Conservation (phyloP, 53 echinoderm and acorn worm species). For the Luidia sarsii region DNA sequence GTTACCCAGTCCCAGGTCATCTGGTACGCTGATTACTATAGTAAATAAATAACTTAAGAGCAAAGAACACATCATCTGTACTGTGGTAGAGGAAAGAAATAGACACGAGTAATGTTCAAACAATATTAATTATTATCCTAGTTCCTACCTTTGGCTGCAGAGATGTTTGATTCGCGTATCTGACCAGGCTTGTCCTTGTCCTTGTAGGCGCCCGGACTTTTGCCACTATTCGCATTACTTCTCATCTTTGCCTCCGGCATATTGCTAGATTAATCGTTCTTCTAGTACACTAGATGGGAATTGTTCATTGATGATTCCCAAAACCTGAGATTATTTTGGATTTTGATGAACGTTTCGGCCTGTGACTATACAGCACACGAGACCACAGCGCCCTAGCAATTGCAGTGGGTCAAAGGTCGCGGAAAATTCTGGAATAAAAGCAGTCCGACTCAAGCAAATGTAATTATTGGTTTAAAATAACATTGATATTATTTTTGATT, state of each 20-base stretch:
- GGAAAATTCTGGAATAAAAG: conserved; percentile 46
- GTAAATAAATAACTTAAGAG: too few relatives aligned
- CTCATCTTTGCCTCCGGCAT: not conserved
- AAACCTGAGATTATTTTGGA: conserved; percentile 1
- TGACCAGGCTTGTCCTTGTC: conserved; percentile 79
- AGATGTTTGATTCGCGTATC: conserved; percentile 72
- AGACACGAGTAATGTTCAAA: too few relatives aligned
- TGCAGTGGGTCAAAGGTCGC: conserved; percentile 54
- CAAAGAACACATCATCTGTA: too few relatives aligned
- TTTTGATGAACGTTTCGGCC: conserved; percentile 14
- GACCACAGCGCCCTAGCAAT: too few relatives aligned
- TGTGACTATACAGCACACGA: too few relatives aligned
- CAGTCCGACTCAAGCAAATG: conserved; percentile 21
- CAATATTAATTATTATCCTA: too few relatives aligned
- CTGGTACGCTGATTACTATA: too few relatives aligned
- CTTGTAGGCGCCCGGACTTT: conserved; percentile 42
- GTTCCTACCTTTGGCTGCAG: conserved; percentile 81
- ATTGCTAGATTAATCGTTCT: not conserved
- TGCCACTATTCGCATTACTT: not conserved
- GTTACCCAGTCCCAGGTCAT: too few relatives aligned
- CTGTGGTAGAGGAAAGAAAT: too few relatives aligned
- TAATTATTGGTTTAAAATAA: not conserved
- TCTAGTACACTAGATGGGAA: not conserved
- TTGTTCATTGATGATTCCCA: not conserved
- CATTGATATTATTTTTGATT: not conserved